Evolutionary conservation across 2,888 invertebrate genomes (phyloP).

Genomic region (Andrena bicolor): DNA sequence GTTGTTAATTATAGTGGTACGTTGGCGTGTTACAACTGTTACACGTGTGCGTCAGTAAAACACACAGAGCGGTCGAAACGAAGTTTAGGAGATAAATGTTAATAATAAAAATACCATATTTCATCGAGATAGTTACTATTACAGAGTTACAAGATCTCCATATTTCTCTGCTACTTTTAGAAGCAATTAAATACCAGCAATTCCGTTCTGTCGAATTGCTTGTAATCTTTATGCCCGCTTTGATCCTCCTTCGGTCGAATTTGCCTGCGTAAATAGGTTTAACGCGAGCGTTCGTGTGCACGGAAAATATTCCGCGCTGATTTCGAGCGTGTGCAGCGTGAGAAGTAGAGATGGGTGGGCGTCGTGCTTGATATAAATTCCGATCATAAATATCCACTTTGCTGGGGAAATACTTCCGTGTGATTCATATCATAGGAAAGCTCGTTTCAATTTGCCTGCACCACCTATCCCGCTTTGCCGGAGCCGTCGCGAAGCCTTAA

Average conservation of each 20-base stretch:
- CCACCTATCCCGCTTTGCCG: conserved; percentile 18
- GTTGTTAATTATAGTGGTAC: conserved; percentile 23
- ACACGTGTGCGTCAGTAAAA: conserved; percentile 5
- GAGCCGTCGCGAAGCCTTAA: conserved; percentile 1
- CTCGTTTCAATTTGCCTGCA: conserved; percentile 58
- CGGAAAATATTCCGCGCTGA: conserved; percentile 35
- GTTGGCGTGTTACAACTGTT: neutral
- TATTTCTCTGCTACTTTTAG: neutral
- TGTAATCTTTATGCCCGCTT: neutral
- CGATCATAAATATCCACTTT: conserved; percentile 72
- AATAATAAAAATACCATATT: neutral
- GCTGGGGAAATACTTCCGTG: conserved; percentile 58
- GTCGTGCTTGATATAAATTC: conserved; percentile 63
- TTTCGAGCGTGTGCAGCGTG: neutral
- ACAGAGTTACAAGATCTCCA: neutral
- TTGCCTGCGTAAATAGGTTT: conserved; percentile 8
- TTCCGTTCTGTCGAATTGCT: neutral
- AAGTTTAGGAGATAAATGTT: neutral
- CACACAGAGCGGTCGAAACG: neutral
- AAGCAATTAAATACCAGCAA: neutral
- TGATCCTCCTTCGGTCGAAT: neutral
- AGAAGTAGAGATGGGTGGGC: neutral
- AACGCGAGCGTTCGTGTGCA: conserved; percentile 13
- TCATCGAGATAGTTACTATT: neutral
- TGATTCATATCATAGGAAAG: conserved; percentile 64